A percentile compares a stretch with the other conserved stretches of the same genome.
phyloP scores from a whole-genome alignment of 2,888 invertebrate genomes.

The Scaptomyza tumidula region DNA sequence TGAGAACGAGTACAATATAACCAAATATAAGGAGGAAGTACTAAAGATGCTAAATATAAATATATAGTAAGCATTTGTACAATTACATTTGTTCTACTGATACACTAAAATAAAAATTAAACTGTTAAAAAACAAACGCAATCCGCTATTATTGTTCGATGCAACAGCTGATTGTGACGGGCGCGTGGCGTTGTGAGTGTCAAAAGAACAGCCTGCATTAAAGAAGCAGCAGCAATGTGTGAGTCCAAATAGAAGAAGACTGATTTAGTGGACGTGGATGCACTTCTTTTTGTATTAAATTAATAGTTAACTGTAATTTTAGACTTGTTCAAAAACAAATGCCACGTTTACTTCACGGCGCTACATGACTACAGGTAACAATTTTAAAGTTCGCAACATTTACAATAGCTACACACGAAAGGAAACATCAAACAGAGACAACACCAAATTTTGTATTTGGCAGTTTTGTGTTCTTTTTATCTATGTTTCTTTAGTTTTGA shows the following conservation, averaged over 20 bases:
- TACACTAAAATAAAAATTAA: conserved; percentile 1
- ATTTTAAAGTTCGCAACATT: not conserved
- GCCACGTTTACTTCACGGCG: conserved; percentile 1
- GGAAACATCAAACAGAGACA: conserved; percentile 8
- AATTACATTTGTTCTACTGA: conserved; percentile 4
- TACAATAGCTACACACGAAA: not conserved
- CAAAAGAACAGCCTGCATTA: conserved; percentile 36
- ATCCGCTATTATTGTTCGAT: not conserved
- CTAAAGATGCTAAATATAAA: conserved; percentile 77
- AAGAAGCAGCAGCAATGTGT: conserved; percentile 39
- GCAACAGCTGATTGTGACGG: conserved; percentile 40
- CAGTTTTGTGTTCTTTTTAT: conserved; percentile 4
- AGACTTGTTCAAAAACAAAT: not conserved
- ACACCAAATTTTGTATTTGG: not conserved
- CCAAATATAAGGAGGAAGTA: conserved; percentile 83
- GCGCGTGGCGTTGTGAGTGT: conserved; percentile 33
- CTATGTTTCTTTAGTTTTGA: conserved; percentile 14
- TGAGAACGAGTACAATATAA: conserved; percentile 83
- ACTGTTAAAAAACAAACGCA: not conserved
- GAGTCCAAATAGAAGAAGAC: conserved; percentile 39
- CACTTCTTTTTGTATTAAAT: conserved; percentile 13
- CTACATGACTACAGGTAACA: conserved; percentile 39
- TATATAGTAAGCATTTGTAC: conserved; percentile 29
- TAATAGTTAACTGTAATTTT: conserved; percentile 3
- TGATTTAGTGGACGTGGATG: conserved; percentile 48